Evolutionary conservation across 2,797 vertebrate species (phyloP).

Genomic region (Propithecus deckenii): DNA sequence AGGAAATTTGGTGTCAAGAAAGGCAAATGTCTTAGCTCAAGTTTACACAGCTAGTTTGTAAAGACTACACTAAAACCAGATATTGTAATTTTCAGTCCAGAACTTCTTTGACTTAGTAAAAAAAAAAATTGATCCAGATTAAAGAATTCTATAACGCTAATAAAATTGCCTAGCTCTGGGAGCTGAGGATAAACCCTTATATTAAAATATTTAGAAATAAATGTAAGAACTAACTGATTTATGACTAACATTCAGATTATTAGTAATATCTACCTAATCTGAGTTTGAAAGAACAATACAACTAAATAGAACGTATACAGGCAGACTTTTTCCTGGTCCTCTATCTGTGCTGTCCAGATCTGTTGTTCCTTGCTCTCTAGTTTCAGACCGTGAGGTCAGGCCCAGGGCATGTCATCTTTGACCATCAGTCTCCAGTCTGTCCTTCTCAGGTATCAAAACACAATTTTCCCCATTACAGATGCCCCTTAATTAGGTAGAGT

Average conservation of each 20-base stretch:
- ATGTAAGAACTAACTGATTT: not conserved
- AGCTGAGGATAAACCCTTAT: not conserved
- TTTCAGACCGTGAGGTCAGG: conserved; percentile 56
- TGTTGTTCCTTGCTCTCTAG: conserved; percentile 21
- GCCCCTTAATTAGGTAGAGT: not conserved
- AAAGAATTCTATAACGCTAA: not conserved
- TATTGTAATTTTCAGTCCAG: not conserved
- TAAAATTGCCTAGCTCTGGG: not conserved
- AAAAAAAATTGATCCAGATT: not conserved
- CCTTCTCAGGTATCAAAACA: conserved; percentile 60
- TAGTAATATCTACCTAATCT: not conserved
- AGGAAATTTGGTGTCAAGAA: not conserved
- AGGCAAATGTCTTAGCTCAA: not conserved
- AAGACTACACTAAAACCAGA: not conserved
- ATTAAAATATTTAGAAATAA: not conserved
- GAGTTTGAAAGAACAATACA: not conserved
- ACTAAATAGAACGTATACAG: not conserved
- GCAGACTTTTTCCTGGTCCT: not conserved
- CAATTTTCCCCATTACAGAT: not conserved
- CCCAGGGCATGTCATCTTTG: conserved; percentile 40
- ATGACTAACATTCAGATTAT: not conserved
- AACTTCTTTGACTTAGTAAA: conserved; percentile 3
- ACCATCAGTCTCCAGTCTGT: conserved; percentile 8
- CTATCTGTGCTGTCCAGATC: not conserved
- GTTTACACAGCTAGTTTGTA: not conserved